These are phyloP conservation scores for Nymphalis urticae DNA, from an alignment of 2,888 invertebrate genomes.

Conservation along the genomic window DNA sequence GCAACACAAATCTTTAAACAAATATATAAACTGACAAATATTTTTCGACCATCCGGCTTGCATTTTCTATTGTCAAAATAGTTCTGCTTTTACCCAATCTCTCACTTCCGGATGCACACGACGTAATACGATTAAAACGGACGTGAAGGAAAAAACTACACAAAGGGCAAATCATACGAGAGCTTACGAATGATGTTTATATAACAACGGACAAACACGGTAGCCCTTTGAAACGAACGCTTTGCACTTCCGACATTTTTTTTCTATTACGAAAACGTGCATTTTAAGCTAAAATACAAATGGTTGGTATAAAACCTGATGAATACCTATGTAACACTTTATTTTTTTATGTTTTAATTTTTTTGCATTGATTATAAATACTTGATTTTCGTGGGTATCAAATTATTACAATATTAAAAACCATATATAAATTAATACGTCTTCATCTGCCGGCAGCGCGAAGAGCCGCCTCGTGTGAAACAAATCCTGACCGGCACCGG, in stretches of 20 bases:
- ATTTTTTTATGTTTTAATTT: conserved; percentile 32
- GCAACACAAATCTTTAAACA: conserved; percentile 3
- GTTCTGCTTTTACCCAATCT: conserved; percentile 36
- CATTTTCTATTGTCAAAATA: conserved; percentile 30
- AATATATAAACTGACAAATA: conserved; percentile 23
- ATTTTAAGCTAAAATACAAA: conserved; percentile 9
- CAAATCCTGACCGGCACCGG: conserved; percentile 82
- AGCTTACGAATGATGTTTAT: conserved; percentile 69
- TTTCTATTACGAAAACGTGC: conserved; percentile 40
- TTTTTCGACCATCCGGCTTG: conserved; percentile 29
- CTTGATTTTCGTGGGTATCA: background rate
- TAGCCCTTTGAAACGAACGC: conserved; percentile 64
- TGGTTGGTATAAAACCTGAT: conserved; percentile 15
- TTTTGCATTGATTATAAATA: conserved; percentile 27
- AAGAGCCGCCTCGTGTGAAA: conserved; percentile 74
- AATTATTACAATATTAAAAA: conserved; percentile 3
- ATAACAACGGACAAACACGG: conserved; percentile 60
- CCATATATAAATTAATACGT: conserved; percentile 28
- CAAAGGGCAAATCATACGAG: conserved; percentile 62
- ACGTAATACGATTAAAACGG: conserved; percentile 62
- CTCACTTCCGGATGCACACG: conserved; percentile 55
- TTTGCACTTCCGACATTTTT: conserved; percentile 55
- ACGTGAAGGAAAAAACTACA: conserved; percentile 50
- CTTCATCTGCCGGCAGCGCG: conserved; percentile 47
- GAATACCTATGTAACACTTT: background rate